phyloP scores from a whole-genome alignment of 2,113 vertebrate genomes.

The Forbesichthys agassizii region DNA sequence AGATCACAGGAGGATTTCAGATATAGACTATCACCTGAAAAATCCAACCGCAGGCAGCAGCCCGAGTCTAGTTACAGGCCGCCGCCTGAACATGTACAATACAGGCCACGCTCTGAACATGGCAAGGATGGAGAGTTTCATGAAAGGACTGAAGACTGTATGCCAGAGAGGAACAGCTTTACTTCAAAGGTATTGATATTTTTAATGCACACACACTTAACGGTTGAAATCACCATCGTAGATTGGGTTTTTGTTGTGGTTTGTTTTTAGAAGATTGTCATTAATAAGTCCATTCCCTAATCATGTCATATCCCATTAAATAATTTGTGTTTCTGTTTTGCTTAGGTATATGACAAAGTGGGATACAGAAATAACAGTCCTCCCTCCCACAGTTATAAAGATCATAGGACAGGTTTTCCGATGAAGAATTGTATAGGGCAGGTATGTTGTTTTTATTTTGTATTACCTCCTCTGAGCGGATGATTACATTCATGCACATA shows the following conservation, averaged over 20 bases:
- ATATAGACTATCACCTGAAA: too few species aligned
- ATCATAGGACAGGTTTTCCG: slow-evolving; percentile 1
- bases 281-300: not conserved
- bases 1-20: too few species aligned
- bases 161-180: slow-evolving; percentile 24
- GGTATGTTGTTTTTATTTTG: too few species aligned
- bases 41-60: not conserved
- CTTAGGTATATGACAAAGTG: slow-evolving; percentile 38
- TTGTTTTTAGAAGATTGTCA: not conserved
- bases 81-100: slow-evolving; percentile 22
- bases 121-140: slow-evolving; percentile 22
- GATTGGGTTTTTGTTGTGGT: not conserved
- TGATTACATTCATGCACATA: too few species aligned
- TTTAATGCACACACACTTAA: not conserved
- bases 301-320: not conserved
- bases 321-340: not conserved
- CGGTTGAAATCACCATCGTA: too few species aligned
- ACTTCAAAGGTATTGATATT: slow-evolving; percentile 18
- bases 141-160: slow-evolving; percentile 24
- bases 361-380: slow-evolving; percentile 31
- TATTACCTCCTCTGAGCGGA: too few species aligned
- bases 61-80: slow-evolving; percentile 2
- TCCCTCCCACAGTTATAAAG: slow-evolving; percentile 19
- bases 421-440: too few species aligned
- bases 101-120: slow-evolving; percentile 19